phyloP scores from a whole-genome alignment of 2,797 vertebrate species.

The Rallus crepitans region DNA sequence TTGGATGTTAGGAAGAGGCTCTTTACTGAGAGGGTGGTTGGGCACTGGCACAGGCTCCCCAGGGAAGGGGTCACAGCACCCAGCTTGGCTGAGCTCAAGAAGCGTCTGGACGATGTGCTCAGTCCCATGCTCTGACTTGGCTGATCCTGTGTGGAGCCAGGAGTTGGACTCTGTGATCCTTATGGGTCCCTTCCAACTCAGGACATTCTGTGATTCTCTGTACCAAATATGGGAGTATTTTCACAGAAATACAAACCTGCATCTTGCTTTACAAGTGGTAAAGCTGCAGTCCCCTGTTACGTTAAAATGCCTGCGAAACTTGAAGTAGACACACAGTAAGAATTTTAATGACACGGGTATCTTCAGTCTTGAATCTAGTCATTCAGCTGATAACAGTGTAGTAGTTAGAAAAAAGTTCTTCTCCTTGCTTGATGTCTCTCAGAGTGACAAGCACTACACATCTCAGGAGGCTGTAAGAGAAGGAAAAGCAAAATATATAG shows the following conservation, averaged over 20 bases:
- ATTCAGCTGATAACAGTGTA: slow-evolving; percentile 88
- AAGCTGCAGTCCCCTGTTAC: neutral
- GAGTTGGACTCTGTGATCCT: too few relatives aligned
- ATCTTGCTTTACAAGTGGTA: neutral
- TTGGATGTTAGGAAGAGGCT: too few relatives aligned
- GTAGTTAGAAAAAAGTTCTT: slow-evolving; percentile 97
- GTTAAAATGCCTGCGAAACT: neutral
- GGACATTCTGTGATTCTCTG: neutral
- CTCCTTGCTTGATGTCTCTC: slow-evolving; percentile 86
- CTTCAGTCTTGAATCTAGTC: neutral
- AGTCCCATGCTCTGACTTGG: too few relatives aligned
- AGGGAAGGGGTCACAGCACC: too few relatives aligned
- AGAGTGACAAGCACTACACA: slow-evolving; percentile 91
- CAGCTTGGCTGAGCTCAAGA: too few relatives aligned
- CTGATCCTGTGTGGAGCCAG: too few relatives aligned
- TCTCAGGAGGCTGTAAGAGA: slow-evolving; percentile 81
- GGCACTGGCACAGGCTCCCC: too few relatives aligned
- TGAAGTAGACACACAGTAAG: neutral
- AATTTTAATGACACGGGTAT: neutral
- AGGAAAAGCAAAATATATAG: neutral
- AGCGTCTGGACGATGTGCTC: too few relatives aligned
- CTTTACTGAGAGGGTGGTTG: too few relatives aligned
- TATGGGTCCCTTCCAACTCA: too few relatives aligned
- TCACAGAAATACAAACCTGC: neutral
- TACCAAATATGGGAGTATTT: neutral